Conservation (phyloP, 2,113 vertebrate genomes). For the Epinephelus fuscoguttatus region DNA sequence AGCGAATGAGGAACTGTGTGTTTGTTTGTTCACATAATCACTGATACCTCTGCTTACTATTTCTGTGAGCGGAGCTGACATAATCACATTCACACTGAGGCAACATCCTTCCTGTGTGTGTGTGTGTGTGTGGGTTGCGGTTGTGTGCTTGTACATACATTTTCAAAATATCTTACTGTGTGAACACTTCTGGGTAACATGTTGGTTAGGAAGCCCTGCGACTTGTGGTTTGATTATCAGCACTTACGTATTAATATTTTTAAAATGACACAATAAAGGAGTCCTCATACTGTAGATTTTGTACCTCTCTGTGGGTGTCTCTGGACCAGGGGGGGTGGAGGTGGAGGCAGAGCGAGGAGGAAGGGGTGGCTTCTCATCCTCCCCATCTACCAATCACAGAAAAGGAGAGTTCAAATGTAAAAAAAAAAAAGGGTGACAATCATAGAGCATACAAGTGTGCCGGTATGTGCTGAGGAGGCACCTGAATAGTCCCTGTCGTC, state of each 20-base stretch:
- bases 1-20: neutral
- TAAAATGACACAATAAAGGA: constrained; percentile 1
- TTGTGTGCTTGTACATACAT: neutral
- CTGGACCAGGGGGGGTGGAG: constrained; percentile 84
- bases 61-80: neutral
- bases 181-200: neutral
- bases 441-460: neutral
- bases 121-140: neutral
- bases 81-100: neutral
- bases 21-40: neutral
- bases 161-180: neutral
- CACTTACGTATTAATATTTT: neutral
- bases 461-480: constrained; percentile 53
- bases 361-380: constrained; percentile 94
- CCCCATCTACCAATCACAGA: constrained; percentile 87
- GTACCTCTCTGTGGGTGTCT: constrained; percentile 89
- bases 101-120: constrained; percentile 23
- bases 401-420: constrained; percentile 14
- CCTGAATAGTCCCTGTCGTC: constrained; percentile 96
- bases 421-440: neutral
- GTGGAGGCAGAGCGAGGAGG: constrained; percentile 93
- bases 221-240: neutral
- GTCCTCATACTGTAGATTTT: neutral
- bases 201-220: neutral
- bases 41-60: neutral